A percentile compares a stretch with the other conserved stretches of the same genome.
Conservation (phyloP, 1,140 invertebrate species). For the Chironomus tepperi region DNA sequence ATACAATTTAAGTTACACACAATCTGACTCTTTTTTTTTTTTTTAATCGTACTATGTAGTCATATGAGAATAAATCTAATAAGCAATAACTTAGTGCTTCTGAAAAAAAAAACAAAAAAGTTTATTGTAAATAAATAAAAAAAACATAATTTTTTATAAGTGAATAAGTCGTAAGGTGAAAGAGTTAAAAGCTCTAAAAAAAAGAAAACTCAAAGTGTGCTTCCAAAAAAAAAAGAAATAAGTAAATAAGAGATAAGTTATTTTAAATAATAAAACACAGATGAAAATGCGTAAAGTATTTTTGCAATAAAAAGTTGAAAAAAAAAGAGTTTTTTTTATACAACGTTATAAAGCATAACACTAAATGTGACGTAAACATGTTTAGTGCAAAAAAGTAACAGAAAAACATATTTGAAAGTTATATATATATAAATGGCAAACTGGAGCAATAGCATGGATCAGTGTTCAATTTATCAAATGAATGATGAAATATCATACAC, state of each 20-base stretch:
- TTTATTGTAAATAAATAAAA: no score
- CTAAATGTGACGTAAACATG: background rate
- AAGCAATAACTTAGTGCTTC: no score
- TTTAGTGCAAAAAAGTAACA: background rate
- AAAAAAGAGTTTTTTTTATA: background rate
- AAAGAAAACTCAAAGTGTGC: background rate
- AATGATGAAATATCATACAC: conserved; percentile 15
- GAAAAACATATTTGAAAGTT: background rate
- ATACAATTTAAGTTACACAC: background rate
- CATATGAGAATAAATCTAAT: no score
- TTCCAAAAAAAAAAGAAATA: background rate
- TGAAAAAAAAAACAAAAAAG: no score
- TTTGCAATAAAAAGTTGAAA: background rate
- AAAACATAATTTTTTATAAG: no score
- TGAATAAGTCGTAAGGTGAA: background rate
- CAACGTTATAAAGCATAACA: background rate
- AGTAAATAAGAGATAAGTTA: background rate
- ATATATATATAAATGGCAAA: background rate
- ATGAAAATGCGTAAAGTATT: background rate
- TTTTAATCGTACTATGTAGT: no score
- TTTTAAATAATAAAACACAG: background rate
- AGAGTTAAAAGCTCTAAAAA: background rate
- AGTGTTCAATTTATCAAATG: conserved; percentile 14
- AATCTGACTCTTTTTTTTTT: background rate
- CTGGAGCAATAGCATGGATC: conserved; percentile 6